Evolutionary conservation across 2,113 vertebrate genomes (phyloP).

Genomic region (Peromyscus californicus): DNA sequence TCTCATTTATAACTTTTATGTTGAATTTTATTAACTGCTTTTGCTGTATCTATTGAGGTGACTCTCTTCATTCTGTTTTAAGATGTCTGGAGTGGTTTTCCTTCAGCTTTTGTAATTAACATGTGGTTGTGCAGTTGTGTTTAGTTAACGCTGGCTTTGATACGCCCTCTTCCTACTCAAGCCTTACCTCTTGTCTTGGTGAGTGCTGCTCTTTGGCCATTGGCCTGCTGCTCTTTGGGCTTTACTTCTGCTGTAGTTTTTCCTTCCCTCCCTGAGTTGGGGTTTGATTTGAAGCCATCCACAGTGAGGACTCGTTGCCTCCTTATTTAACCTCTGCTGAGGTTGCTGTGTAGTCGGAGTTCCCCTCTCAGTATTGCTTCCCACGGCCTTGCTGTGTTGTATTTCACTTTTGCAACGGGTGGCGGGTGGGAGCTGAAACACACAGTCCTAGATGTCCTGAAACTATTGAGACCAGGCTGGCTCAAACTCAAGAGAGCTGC

Average conservation of each 20-base stretch:
- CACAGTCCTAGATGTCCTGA: too few relatives aligned
- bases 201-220: neutral
- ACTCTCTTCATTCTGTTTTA: neutral
- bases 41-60: neutral
- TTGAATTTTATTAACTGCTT: neutral
- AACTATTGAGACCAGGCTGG: too few relatives aligned
- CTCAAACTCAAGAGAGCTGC: too few relatives aligned
- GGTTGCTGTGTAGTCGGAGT: too few relatives aligned
- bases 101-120: neutral
- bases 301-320: too few relatives aligned
- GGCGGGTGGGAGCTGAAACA: too few relatives aligned
- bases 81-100: neutral
- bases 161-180: neutral
- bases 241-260: neutral
- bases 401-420: too few relatives aligned
- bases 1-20: neutral
- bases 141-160: neutral
- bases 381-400: too few relatives aligned
- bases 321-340: too few relatives aligned
- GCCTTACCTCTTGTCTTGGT: neutral
- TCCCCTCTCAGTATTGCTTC: too few relatives aligned
- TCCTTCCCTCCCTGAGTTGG: too few relatives aligned
- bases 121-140: neutral
- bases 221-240: neutral
- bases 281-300: too few relatives aligned